Percentiles rank a stretch among this genome's conserved stretches.
Evolutionary conservation across 2,113 vertebrate species (phyloP).

Genomic region (Corynorhinus townsendii): DNA sequence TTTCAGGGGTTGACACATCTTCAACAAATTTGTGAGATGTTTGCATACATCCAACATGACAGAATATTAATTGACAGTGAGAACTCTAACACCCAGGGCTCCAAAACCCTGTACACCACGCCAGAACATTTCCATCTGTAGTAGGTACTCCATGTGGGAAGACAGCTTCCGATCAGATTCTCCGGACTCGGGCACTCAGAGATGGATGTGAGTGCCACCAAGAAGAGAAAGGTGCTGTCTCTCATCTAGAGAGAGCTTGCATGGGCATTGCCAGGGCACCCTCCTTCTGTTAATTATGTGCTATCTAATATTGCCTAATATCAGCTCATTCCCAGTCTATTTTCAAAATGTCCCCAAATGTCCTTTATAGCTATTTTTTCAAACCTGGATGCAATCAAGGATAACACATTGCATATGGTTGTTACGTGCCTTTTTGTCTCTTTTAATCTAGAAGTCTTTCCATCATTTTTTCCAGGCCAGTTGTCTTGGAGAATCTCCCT

Average conservation of each 20-base stretch:
- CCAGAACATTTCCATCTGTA: neutral
- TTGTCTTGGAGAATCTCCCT: neutral
- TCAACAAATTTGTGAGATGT: neutral
- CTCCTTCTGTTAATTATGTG: too few species aligned
- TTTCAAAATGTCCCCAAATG: neutral
- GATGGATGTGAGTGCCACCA: neutral
- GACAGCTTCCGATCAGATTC: neutral
- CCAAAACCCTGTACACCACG: too few species aligned
- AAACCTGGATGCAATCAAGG: neutral
- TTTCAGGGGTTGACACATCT: neutral
- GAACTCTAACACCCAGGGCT: neutral
- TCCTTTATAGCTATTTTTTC: neutral
- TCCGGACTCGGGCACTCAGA: neutral
- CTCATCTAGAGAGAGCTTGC: neutral
- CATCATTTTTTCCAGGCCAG: neutral
- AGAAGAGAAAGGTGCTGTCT: neutral
- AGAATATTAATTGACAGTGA: neutral
- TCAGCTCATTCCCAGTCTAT: neutral
- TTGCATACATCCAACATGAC: neutral
- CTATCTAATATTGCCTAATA: neutral
- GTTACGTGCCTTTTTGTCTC: neutral
- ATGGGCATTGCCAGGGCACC: accelerated
- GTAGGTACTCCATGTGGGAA: neutral
- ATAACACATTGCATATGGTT: neutral
- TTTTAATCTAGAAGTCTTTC: neutral